Conservation (phyloP, 2,113 vertebrate species). For the Phyllostomus discolor region DNA sequence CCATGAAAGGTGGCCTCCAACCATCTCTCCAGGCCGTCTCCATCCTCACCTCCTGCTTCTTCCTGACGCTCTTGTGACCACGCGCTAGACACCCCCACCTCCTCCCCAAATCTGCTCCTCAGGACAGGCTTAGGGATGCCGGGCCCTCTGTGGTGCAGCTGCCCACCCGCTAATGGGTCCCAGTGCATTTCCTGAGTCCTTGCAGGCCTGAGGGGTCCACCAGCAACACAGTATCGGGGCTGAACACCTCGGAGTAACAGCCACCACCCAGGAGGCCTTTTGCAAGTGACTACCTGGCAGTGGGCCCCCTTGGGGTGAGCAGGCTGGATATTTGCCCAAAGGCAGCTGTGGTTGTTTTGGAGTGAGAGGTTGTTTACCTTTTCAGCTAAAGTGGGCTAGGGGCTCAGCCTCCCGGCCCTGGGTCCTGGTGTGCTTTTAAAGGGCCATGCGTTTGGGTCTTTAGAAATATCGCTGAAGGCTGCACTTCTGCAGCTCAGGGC, state of each 20-base stretch:
- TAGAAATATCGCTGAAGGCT: neutral
- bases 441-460: neutral
- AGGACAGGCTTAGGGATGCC: neutral
- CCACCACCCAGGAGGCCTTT: neutral
- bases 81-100: neutral
- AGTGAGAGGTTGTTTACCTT: neutral
- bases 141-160: neutral
- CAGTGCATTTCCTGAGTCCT: neutral
- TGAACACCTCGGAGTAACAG: rapidly evolving
- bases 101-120: neutral
- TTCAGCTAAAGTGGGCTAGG: too few relatives aligned
- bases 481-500: neutral
- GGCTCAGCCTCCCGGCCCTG: neutral
- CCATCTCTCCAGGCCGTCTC: neutral
- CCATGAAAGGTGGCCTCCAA: neutral
- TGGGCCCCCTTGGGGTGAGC: neutral
- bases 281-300: neutral
- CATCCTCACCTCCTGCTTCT: neutral
- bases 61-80: neutral
- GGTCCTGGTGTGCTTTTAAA: neutral
- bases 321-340: neutral
- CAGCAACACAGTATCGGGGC: neutral
- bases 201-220: neutral
- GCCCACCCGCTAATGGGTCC: too few relatives aligned
- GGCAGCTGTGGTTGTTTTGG: neutral